phyloP scores from a whole-genome alignment of 35 echinoderm and acorn worm genomes.

The Chiridota heheva region DNA sequence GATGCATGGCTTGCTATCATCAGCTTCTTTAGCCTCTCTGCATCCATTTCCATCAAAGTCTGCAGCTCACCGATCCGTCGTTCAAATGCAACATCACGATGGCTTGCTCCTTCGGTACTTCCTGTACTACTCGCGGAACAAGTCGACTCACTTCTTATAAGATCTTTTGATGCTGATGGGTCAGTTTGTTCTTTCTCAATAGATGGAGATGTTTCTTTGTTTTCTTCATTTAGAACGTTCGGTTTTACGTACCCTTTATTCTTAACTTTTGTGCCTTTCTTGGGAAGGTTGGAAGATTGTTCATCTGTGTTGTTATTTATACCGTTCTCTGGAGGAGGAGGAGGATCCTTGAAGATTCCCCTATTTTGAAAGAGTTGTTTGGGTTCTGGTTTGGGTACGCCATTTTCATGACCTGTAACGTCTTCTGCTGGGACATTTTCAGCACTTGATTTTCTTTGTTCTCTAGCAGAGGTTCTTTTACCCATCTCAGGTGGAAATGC shows the following conservation, averaged over 20 bases:
- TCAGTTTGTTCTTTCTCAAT: neutral
- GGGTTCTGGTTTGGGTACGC: too few species aligned
- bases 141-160: constrained; percentile 2
- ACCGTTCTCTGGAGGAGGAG: neutral
- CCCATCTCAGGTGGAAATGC: too few species aligned
- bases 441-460: neutral
- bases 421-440: neutral
- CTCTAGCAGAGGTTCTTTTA: neutral
- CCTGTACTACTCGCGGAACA: constrained; percentile 30
- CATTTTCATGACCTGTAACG: constrained; percentile 4
- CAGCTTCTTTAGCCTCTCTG: constrained; percentile 76
- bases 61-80: constrained; percentile 77
- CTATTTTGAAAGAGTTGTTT: too few species aligned
- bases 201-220: neutral
- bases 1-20: constrained; percentile 88
- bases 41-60: constrained; percentile 77
- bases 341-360: too few species aligned
- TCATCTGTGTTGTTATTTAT: neutral
- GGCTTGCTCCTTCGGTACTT: constrained; percentile 32
- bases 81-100: constrained; percentile 74
- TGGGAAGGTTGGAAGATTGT: neutral
- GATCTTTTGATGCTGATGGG: constrained; percentile 9
- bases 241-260: constrained; percentile 32
- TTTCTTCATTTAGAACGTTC: constrained; percentile 10
- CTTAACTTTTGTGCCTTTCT: constrained; percentile 43